Evolutionary conservation across 1,140 invertebrate species (phyloP), one percentile per base, ranked within the genome.

Genomic region (Drosophila pachea): DNA sequence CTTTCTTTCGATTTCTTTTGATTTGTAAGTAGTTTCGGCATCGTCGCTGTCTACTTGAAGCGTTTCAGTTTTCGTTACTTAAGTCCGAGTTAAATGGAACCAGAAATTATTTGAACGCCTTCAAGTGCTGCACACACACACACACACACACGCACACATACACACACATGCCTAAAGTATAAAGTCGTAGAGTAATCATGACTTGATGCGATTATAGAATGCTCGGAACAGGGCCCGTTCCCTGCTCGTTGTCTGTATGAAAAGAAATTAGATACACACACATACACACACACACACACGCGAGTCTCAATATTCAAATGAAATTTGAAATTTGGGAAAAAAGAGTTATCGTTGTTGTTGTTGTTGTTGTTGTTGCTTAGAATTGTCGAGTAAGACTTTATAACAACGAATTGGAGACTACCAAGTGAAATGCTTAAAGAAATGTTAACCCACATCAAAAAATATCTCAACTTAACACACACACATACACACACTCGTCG

Each of bases 161-260:
- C 40, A 73, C 48, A 63, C 6, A 64, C 40, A 63, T 9, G 64
- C 69, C 71, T 42, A 60, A 50, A 56, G 61, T 35, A 64, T 56
- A 65, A 77, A 82, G 70, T 82, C 74, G 69, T 82, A 79, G 77
- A 68, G 68, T 81, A 86, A 86, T 86, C 81, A 86, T 86, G 81
- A 86, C 81, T 86, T 86, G 81, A 86, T 86, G 82, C 81, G 81
- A 86, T 86, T 86, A 86, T 77, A 86, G 82, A 84, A 74, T 71
- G 58, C 70, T 64, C 55, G 48, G 66, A 64, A 58, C 60, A 76
- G 71, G 78, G 74, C 49, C 29, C 38, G 11, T 22, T 22, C 55
- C 59, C 29, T 60, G 75, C 59, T 61, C 74, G 73, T 78, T 65
- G 77, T 59, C 74, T 84, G 68, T 53, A 62, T 36, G 68, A 63